Evolutionary conservation across 1,140 invertebrate species (phyloP).

Genomic region (Eumeta japonica): DNA sequence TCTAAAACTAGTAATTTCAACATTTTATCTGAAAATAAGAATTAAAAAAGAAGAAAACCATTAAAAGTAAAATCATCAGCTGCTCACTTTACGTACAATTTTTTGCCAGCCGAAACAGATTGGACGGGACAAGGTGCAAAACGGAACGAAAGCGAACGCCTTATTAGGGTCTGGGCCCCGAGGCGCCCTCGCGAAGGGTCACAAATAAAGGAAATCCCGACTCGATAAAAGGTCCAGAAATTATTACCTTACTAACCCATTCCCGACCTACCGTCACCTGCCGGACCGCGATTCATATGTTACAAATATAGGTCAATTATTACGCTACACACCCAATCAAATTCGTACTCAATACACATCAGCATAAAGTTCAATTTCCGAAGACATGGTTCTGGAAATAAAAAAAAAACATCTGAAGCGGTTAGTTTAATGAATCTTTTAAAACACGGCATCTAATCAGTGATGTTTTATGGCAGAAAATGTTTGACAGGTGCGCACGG

Average conservation of each 20-base stretch:
- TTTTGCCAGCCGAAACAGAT: slow-evolving; percentile 23
- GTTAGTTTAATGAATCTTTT: slow-evolving; percentile 35
- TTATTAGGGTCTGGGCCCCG: slow-evolving; percentile 31
- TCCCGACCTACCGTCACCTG: slow-evolving; percentile 41
- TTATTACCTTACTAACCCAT: slow-evolving; percentile 38
- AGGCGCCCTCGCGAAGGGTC: slow-evolving; percentile 16
- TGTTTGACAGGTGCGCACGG: slow-evolving; percentile 25
- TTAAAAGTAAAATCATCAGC: no score
- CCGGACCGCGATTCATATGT: slow-evolving; percentile 28
- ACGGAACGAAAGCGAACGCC: slow-evolving; percentile 29
- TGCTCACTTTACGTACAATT: no score
- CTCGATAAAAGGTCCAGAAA: slow-evolving; percentile 36
- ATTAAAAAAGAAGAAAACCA: no score
- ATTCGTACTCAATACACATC: no score
- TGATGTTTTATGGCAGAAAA: slow-evolving; percentile 26
- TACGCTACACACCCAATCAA: slow-evolving; percentile 9
- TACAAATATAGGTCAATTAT: slow-evolving; percentile 38
- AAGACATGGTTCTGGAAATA: no score
- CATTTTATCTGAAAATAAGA: no score
- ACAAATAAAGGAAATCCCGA: slow-evolving; percentile 45
- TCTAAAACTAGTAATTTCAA: no score
- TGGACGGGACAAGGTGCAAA: slow-evolving; percentile 47
- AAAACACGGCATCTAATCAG: slow-evolving; percentile 23
- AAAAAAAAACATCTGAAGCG: no score
- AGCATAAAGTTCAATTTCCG: no score